Base-by-base conservation (phyloP, 2,113 vertebrate species). In the Calidris pugnax region DNA sequence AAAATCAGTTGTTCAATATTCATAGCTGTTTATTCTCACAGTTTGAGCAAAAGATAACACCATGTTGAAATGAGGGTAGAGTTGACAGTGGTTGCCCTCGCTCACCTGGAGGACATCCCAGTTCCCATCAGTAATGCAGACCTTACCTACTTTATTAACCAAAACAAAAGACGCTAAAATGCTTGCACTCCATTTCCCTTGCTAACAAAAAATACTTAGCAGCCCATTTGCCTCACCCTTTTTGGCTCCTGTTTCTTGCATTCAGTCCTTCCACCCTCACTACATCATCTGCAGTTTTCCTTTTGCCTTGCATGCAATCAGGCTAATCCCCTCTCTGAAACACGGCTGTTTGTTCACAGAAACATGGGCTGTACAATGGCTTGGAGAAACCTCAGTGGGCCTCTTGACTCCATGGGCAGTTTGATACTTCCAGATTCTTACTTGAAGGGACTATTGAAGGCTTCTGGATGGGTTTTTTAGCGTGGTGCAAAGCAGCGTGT, bases 1-100 rank as follows among this genome's bases (percentile, higher is more conserved):
- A 97, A 96, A 97, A 97, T 90, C n/a, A 7, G 50, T 87, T 94
- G 66, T 96, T 97, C 95, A 97, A 93, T 84, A 84, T 89, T 97
- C 73, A 79, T 74, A 93, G 83, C 59, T 93, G 63, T 82, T 96
- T 67, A 95, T 95, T 86, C 93, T 97, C 32, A 10, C 48, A 85
- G 83, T 89, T 87, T 84, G 50, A 76, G 16, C 60, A 59, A 95
- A 90, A 90, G 4, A 7, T 85, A 93, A 76, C 30, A 47, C 43
- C 35, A 48, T 32, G 69, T 4, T 66, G 87, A 95, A 95, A 94
- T 20, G 48, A 32, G 56, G 21, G n/a, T 35, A 55, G 85, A 84
- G 76, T 87, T 57, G 83, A 16, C 62, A 55, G 33, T 53, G 39
- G 22, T 50, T 80, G 45, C 67, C 47, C 23, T 72, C 32, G 3